Conservation (phyloP, 2,113 vertebrate genomes). For the Pachypanchax playfairii region DNA sequence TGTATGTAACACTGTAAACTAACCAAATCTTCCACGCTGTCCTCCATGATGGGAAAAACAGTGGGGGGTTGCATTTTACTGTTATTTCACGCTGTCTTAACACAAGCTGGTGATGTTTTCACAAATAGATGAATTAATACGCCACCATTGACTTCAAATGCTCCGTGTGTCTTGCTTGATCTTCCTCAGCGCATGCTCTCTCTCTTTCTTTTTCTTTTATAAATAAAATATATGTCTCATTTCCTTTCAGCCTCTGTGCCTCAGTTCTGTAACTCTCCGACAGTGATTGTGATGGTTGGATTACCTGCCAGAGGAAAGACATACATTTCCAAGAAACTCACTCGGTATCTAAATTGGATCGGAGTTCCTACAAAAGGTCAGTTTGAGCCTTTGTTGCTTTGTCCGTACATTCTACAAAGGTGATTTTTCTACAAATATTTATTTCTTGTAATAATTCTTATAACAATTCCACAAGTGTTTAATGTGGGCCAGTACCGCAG, state of each 20-base stretch:
- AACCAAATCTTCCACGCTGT: no score
- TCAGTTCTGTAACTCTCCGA: constrained; percentile 92
- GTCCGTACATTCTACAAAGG: no score
- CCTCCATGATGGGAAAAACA: no score
- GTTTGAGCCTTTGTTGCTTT: constrained; percentile 4
- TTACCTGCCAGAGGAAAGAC: constrained; percentile 91
- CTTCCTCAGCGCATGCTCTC: no score
- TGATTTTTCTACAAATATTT: not conserved
- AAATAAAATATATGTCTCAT: constrained; percentile 24
- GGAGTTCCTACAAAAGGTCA: constrained; percentile 88
- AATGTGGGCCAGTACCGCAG: constrained; percentile 92
- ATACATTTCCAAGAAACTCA: constrained; percentile 91
- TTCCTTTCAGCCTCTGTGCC: constrained; percentile 83
- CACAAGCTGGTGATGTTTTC: no score
- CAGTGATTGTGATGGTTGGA: constrained; percentile 90
- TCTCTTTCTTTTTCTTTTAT: no score
- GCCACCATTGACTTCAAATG: no score
- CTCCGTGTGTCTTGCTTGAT: no score
- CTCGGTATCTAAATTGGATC: constrained; percentile 93
- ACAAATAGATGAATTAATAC: no score
- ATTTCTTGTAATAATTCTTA: not conserved
- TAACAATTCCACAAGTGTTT: constrained; percentile 79
- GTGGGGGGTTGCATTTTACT: no score
- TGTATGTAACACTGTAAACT: no score
- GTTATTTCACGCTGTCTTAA: no score